Conservation (phyloP, 2,888 invertebrate genomes). For the Dicranocentrus wangi region DNA sequence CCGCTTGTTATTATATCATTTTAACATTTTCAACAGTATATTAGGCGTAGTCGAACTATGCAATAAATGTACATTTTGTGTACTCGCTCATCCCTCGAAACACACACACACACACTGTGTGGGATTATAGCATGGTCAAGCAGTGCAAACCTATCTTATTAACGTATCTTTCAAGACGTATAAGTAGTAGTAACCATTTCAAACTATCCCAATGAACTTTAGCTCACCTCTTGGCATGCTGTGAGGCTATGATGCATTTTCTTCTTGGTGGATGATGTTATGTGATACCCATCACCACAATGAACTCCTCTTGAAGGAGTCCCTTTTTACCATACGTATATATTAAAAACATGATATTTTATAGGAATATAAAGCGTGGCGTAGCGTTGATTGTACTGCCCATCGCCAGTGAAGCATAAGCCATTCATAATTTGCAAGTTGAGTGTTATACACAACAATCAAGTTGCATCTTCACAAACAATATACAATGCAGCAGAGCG, state of each 20-base stretch:
- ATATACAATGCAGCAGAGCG: too few relatives aligned
- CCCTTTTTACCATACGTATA: too few relatives aligned
- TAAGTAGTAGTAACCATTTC: not conserved
- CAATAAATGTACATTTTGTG: conserved; percentile 3
- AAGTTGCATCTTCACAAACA: not conserved
- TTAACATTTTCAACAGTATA: conserved; percentile 10
- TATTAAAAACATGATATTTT: too few relatives aligned
- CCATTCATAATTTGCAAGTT: not conserved
- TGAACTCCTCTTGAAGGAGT: too few relatives aligned
- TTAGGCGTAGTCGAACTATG: conserved; percentile 12
- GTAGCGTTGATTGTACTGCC: too few relatives aligned
- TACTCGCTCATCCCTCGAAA: conserved; percentile 21
- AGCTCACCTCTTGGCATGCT: conserved; percentile 7
- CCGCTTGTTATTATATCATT: conserved; percentile 35
- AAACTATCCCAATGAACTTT: conserved; percentile 43
- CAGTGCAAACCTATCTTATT: conserved; percentile 19
- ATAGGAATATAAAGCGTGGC: too few relatives aligned
- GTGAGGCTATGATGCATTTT: too few relatives aligned
- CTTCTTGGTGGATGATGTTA: too few relatives aligned
- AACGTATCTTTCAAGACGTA: conserved; percentile 28
- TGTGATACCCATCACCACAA: too few relatives aligned
- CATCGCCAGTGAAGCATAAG: too few relatives aligned
- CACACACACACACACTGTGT: too few relatives aligned
- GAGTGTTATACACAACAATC: not conserved
- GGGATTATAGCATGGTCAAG: conserved; percentile 1